Conservation (phyloP, 2,888 invertebrate species). For the Thereva unica region DNA sequence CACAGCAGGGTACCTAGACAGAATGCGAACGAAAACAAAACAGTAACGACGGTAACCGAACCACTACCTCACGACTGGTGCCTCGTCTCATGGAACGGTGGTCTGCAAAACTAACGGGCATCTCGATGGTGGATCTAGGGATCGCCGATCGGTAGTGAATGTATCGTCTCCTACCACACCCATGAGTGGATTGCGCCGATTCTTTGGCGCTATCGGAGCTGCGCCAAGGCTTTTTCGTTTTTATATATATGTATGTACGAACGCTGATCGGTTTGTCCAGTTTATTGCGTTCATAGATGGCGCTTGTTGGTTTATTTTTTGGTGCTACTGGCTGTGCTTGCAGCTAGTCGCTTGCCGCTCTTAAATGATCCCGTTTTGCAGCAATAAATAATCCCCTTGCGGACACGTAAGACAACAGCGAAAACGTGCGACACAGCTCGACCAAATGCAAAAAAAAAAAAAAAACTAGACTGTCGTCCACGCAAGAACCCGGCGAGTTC, state of each 20-base stretch:
- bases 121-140: too few relatives aligned
- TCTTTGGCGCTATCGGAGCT: slow-evolving; percentile 33
- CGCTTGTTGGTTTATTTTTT: slow-evolving; percentile 26
- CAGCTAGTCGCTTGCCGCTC: slow-evolving; percentile 20
- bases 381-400: slow-evolving; percentile 35
- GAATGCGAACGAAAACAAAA: too few relatives aligned
- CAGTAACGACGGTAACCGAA: too few relatives aligned
- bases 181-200: slow-evolving; percentile 40
- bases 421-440: slow-evolving; percentile 26
- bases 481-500: slow-evolving; percentile 18
- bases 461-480: slow-evolving; percentile 14
- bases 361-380: slow-evolving; percentile 36
- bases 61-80: too few relatives aligned
- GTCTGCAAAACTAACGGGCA: too few relatives aligned
- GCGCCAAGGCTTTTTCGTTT: slow-evolving; percentile 37
- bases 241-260: too few relatives aligned
- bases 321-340: slow-evolving; percentile 10
- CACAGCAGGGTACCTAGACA: too few relatives aligned
- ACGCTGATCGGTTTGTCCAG: slow-evolving; percentile 1
- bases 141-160: slow-evolving; percentile 22
- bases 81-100: too few relatives aligned
- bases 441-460: neutral
- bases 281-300: slow-evolving; percentile 22
- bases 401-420: slow-evolving; percentile 21
- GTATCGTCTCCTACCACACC: slow-evolving; percentile 43